A percentile compares a stretch with the other conserved stretches of the same genome.
phyloP scores from a whole-genome alignment of 2,113 vertebrate genomes.

The Leucoraja erinaceus region DNA sequence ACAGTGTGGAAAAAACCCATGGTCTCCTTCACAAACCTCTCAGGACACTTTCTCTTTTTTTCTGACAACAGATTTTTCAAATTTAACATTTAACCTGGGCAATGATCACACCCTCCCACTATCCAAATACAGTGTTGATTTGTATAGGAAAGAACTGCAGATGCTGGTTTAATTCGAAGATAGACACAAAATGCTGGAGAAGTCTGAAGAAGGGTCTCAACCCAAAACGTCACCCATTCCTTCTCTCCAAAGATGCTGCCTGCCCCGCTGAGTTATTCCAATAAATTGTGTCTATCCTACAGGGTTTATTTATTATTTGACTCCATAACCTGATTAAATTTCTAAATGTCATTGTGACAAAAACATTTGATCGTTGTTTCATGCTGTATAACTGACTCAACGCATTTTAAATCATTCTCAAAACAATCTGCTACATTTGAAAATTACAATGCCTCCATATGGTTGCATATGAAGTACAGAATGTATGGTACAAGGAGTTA shows the following conservation, averaged over 20 bases:
- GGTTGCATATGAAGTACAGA: background rate
- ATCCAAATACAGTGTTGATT: no score
- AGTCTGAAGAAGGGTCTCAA: no score
- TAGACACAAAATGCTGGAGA: no score
- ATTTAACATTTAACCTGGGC: background rate
- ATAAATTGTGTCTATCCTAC: no score
- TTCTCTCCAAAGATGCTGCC: background rate
- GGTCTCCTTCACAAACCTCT: background rate
- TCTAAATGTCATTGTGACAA: background rate
- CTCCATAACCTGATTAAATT: background rate
- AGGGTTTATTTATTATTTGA: background rate
- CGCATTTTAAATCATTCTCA: background rate
- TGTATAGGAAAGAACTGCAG: no score
- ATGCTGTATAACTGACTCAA: background rate
- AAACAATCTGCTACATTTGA: background rate
- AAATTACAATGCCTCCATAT: background rate
- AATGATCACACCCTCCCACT: background rate
- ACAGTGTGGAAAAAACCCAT: background rate
- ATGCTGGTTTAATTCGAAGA: no score
- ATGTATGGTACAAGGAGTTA: background rate
- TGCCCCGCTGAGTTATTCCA: no score
- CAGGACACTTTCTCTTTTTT: background rate
- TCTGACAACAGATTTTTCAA: background rate
- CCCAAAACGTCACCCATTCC: no score
- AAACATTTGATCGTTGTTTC: no score